Evolutionary conservation across 2,888 invertebrate genomes (phyloP).

Genomic region (Icerya purchasi): DNA sequence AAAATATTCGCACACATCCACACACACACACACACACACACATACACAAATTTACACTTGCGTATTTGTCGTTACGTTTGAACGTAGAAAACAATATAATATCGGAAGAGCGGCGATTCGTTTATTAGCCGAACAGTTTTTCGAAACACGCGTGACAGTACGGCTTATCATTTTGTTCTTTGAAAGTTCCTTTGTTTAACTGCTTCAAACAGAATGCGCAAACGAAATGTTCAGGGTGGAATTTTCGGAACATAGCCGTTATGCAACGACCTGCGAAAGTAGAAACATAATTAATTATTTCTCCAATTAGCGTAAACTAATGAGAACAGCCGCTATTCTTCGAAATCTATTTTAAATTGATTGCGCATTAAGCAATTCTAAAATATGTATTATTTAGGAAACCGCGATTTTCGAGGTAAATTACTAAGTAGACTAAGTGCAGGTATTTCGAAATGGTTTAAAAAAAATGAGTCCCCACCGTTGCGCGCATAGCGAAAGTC

Average conservation of each 20-base stretch:
- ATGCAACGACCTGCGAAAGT: conserved; percentile 57
- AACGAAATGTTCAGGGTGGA: conserved; percentile 98
- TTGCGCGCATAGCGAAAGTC: too few relatives aligned
- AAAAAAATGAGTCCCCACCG: too few relatives aligned
- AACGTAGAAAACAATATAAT: neutral
- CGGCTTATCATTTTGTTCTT: conserved; percentile 95
- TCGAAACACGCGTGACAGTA: conserved; percentile 97
- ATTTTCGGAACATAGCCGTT: conserved; percentile 96
- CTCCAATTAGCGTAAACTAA: too few relatives aligned
- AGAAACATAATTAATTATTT: too few relatives aligned
- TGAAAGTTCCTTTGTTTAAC: conserved; percentile 96
- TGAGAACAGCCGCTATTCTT: too few relatives aligned
- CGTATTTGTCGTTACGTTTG: neutral
- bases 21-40: neutral
- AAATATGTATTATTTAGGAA: too few relatives aligned
- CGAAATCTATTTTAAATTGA: too few relatives aligned
- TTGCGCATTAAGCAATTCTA: too few relatives aligned
- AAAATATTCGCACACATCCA: too few relatives aligned
- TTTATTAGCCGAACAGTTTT: conserved; percentile 70
- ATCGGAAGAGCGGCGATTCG: neutral
- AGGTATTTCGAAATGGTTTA: too few relatives aligned
- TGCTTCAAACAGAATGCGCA: conserved; percentile 98
- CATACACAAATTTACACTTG: neutral
- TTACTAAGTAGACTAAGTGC: too few relatives aligned
- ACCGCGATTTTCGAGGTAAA: too few relatives aligned